Base-by-base conservation (phyloP, 2,888 invertebrate species). In the Drosophila buzzatii region DNA sequence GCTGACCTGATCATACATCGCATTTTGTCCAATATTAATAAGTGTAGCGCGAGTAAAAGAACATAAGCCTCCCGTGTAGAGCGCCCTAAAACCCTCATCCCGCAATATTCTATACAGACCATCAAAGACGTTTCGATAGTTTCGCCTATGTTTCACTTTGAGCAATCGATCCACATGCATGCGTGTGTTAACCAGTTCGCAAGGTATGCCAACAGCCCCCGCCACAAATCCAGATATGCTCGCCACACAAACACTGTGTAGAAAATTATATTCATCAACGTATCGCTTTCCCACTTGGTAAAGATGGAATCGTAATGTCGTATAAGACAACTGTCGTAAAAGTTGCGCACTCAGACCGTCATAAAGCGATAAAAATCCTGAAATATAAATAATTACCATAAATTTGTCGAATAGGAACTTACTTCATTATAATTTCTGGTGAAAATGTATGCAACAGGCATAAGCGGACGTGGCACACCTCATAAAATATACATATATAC, bases 1-100 rank as follows among this genome's bases (percentile, higher is more conserved):
- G 20, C 56, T 60, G n/a, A 82, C 80, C 79, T 83, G 83, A 71
- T 81, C 81, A 35, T 83, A 81, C 18, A 70, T 37, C 0, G 81
- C 81, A 68, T 70, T 77, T 33, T 81, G 81, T 14, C 83, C 71
- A 23, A 82, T 53, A 3, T 65, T 72, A 10, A 51, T 2, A 5
- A 77, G 8, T 0, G 60, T 64, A 9, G 71, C 57, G 1, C 81
- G 53, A 0, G 53, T 7, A 0, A 61, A 52, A 0, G 81, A 67
- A 1, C 42, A 56, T 0, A 55, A 0, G 0, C 71, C 66, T 16
- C 81, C 74, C 6, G 57, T 63, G 31, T 83, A 81, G 0, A 81
- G 59, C 2, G 52, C 56, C 8, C 3, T 41, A 6, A 52, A 47
- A 3, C 81, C 81, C 20, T 81, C 83, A 0, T 74, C 45, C 2